phyloP scores from a whole-genome alignment of 2,113 vertebrate genomes.

The Sinocyclocheilus maitianheensis region DNA sequence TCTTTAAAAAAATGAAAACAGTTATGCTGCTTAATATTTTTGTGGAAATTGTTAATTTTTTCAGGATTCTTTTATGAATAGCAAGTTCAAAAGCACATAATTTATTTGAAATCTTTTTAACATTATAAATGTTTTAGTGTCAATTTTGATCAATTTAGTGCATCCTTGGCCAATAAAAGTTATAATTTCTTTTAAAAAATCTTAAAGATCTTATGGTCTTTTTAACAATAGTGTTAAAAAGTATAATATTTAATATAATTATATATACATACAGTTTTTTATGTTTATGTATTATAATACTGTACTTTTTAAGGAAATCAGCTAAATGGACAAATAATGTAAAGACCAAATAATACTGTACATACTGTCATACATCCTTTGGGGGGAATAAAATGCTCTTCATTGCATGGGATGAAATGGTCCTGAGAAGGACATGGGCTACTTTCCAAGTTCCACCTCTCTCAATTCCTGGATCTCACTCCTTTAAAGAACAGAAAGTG shows the following conservation, averaged over 20 bases:
- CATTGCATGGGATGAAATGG: background rate
- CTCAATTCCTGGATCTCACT: conserved; percentile 48
- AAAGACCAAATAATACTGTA: background rate
- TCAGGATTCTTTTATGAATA: background rate
- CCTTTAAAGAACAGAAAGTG: conserved; percentile 45
- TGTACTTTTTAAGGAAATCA: background rate
- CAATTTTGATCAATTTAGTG: background rate
- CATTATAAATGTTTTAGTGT: background rate
- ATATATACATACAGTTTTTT: background rate
- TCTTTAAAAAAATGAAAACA: background rate
- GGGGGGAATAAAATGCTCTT: background rate
- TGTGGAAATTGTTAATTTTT: background rate
- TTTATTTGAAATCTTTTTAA: background rate
- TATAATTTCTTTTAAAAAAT: background rate
- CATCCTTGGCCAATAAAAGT: background rate
- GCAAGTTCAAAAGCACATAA: background rate
- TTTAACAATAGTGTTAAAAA: background rate
- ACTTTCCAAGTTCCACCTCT: conserved; percentile 36
- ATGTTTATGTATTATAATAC: background rate
- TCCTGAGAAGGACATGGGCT: conserved; percentile 13
- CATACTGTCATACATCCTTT: background rate
- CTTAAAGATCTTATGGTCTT: too few species aligned
- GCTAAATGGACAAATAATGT: background rate
- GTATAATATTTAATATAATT: background rate
- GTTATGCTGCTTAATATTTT: background rate